Percentiles rank a stretch among this genome's conserved stretches.
Conservation (phyloP, 2,113 vertebrate species). For the Pelecanus crispus region DNA sequence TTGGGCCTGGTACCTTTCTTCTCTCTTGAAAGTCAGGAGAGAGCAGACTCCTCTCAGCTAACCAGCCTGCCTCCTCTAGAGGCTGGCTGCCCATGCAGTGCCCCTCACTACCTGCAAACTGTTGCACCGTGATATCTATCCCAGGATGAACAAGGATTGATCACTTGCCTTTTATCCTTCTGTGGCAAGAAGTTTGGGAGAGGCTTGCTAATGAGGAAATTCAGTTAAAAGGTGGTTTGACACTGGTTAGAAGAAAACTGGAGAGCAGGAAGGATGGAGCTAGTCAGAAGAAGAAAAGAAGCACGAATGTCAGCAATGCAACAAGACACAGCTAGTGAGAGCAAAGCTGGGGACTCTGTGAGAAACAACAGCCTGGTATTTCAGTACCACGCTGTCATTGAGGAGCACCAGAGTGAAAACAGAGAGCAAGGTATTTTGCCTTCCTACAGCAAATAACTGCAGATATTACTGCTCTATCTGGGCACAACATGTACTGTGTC, state of each 20-base stretch:
- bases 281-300: background rate
- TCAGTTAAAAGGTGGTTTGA: background rate
- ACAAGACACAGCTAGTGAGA: background rate
- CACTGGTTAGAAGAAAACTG: background rate
- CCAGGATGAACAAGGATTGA: background rate
- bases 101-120: background rate
- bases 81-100: background rate
- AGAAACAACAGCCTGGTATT: background rate
- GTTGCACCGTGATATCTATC: background rate
- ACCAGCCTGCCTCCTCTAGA: background rate
- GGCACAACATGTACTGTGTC: rapidly evolving
- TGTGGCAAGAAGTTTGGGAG: background rate
- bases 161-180: background rate
- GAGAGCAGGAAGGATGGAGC: background rate
- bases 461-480: background rate
- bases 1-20: background rate
- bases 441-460: background rate
- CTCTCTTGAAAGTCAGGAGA: background rate
- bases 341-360: background rate
- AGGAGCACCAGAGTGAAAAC: background rate
- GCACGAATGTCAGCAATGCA: background rate
- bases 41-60: background rate
- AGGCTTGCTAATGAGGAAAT: background rate
- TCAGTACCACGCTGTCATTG: background rate
- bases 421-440: background rate